phyloP scores from a whole-genome alignment of 30 jellyfish, hydroid and myxozoan species.

The Hydractinia echinata region DNA sequence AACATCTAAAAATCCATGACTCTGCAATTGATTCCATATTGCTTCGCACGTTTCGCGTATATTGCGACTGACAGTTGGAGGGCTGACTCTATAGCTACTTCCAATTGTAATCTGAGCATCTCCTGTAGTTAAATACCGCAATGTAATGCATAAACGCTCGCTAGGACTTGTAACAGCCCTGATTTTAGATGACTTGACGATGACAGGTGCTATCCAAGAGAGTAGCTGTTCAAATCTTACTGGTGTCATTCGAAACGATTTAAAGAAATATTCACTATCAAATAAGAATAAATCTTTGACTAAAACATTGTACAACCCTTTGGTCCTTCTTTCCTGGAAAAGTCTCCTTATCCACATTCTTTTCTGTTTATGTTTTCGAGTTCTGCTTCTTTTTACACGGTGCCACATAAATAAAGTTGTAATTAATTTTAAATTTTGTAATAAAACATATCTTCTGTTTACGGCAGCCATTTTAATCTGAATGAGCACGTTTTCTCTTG shows the following conservation, averaged over 20 bases:
- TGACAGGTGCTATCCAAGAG: conserved; percentile 26
- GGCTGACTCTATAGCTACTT: conserved; percentile 25
- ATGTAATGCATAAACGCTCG: conserved; percentile 21
- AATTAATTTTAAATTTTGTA: neutral
- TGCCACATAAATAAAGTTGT: no score
- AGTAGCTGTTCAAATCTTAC: conserved; percentile 17
- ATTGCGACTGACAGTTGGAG: conserved; percentile 15
- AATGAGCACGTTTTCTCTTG: no score
- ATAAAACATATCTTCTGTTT: conserved; percentile 9
- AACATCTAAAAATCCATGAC: neutral
- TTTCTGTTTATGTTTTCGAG: neutral
- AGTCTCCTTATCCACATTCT: conserved; percentile 11
- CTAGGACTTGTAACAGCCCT: conserved; percentile 21
- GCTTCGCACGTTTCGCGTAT: neutral
- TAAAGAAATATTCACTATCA: conserved; percentile 23
- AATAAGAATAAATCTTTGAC: conserved; percentile 20
- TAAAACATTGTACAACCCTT: neutral
- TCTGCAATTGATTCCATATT: conserved; percentile 9
- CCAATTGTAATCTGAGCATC: conserved; percentile 40
- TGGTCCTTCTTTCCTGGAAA: neutral
- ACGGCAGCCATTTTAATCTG: conserved; percentile 18
- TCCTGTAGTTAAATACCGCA: conserved; percentile 21
- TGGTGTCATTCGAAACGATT: conserved; percentile 24
- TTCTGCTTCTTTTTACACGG: neutral
- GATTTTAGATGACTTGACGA: conserved; percentile 11